Percentiles rank a stretch among this genome's conserved stretches.
Evolutionary conservation across 2,113 vertebrate species (phyloP).

Genomic region (Climacteris rufus): DNA sequence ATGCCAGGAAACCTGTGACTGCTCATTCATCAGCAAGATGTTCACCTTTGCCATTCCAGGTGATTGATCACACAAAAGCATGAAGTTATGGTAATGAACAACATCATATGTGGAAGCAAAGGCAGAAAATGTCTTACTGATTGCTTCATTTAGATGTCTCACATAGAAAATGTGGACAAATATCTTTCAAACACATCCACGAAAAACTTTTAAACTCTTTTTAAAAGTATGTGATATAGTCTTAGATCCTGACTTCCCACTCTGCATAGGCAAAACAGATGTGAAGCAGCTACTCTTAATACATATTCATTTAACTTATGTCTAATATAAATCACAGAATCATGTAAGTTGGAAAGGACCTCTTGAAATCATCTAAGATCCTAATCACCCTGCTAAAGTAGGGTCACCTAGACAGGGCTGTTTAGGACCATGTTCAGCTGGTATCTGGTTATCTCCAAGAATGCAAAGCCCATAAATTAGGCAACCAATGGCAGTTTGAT

Average conservation of each 20-base stretch:
- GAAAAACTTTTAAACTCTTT: not conserved
- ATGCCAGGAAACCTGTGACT: not conserved
- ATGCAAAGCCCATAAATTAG: not conserved
- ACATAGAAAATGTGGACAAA: not conserved
- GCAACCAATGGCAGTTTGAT: not conserved
- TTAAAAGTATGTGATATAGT: not conserved
- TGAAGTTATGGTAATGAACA: not conserved
- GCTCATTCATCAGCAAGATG: not conserved
- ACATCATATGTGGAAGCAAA: not conserved
- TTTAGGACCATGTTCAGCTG: not conserved
- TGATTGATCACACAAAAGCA: not conserved
- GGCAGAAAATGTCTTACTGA: not conserved
- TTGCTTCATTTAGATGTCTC: not conserved
- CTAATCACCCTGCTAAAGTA: not conserved
- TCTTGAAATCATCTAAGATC: not conserved
- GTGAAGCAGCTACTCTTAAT: not conserved
- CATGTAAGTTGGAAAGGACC: not conserved
- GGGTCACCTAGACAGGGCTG: not conserved
- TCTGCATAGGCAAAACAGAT: not conserved
- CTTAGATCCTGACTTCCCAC: not conserved
- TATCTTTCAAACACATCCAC: not conserved
- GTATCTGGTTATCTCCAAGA: too few relatives aligned
- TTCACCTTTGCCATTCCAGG: not conserved
- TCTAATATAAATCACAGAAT: not conserved
- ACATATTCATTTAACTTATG: not conserved